Percentiles rank a stretch among this genome's conserved stretches.
Conservation (phyloP, 2,888 invertebrate genomes). For the Drosophila kanekoi region DNA sequence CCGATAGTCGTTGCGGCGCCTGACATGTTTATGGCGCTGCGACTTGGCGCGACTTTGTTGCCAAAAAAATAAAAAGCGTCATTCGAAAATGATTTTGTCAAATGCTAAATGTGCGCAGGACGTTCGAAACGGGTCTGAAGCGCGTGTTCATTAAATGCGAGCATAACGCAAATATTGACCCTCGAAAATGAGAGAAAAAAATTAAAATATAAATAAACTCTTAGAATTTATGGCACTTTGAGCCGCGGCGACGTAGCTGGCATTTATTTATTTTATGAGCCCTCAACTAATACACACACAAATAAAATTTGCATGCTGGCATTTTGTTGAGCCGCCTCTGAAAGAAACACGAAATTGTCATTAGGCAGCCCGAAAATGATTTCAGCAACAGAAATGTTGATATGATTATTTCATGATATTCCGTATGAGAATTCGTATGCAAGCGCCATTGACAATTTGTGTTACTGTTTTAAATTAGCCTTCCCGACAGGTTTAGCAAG, state of each 20-base stretch:
- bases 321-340: conserved; percentile 61
- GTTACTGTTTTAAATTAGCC: conserved; percentile 46
- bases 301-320: conserved; percentile 68
- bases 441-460: conserved; percentile 52
- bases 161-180: conserved; percentile 76
- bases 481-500: conserved; percentile 66
- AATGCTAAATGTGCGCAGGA: conserved; percentile 62
- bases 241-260: conserved; percentile 28
- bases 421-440: conserved; percentile 25
- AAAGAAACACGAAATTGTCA: conserved; percentile 72
- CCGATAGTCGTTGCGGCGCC: conserved; percentile 1
- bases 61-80: conserved; percentile 15
- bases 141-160: conserved; percentile 55
- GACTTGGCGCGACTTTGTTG: conserved; percentile 56
- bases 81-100: conserved; percentile 66
- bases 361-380: conserved; percentile 56
- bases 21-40: conserved; percentile 62
- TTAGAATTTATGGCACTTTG: conserved; percentile 72
- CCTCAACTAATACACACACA: conserved; percentile 43
- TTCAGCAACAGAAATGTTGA: conserved; percentile 28
- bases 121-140: conserved; percentile 14
- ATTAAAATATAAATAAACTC: conserved; percentile 51
- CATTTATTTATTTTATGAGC: conserved; percentile 68
- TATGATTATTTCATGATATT: conserved; percentile 39
- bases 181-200: conserved; percentile 26